These are phyloP conservation scores for Dasypolia templi DNA, from an alignment of 2,888 invertebrate genomes.

Conservation along the genomic window DNA sequence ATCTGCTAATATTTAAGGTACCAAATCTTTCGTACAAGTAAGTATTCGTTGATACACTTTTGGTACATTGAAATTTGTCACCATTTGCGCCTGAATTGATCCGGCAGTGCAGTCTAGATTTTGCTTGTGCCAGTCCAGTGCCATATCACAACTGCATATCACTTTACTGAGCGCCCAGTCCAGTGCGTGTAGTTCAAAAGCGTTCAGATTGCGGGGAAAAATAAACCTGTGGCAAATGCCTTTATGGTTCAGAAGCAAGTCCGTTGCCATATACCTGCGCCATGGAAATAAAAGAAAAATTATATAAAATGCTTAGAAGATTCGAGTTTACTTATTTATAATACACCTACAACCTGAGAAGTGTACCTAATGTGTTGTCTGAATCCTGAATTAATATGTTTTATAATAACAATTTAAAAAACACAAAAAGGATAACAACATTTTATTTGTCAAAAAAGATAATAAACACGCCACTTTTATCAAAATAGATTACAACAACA, in stretches of 20 bases:
- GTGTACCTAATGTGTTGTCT: background rate
- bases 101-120: background rate
- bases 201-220: slow-evolving; percentile 73
- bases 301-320: background rate
- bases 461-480: slow-evolving; percentile 14
- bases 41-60: slow-evolving; percentile 65
- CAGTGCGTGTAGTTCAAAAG: slow-evolving; percentile 72
- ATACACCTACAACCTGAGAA: background rate
- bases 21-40: slow-evolving; percentile 52
- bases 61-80: slow-evolving; percentile 67
- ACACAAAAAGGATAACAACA: slow-evolving; percentile 9
- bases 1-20: background rate
- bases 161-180: slow-evolving; percentile 70
- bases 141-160: slow-evolving; percentile 67
- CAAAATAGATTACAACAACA: background rate
- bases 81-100: slow-evolving; percentile 56
- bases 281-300: slow-evolving; percentile 31
- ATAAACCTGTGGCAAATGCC: slow-evolving; percentile 78
- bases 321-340: background rate
- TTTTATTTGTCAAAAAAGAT: slow-evolving; percentile 40
- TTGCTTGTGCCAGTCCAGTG: slow-evolving; percentile 70
- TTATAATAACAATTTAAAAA: slow-evolving; percentile 2
- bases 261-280: slow-evolving; percentile 76
- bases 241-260: slow-evolving; percentile 73
- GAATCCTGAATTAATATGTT: background rate